Evolutionary conservation across 2,888 invertebrate genomes (phyloP).

Genomic region (Atherix ibis): DNA sequence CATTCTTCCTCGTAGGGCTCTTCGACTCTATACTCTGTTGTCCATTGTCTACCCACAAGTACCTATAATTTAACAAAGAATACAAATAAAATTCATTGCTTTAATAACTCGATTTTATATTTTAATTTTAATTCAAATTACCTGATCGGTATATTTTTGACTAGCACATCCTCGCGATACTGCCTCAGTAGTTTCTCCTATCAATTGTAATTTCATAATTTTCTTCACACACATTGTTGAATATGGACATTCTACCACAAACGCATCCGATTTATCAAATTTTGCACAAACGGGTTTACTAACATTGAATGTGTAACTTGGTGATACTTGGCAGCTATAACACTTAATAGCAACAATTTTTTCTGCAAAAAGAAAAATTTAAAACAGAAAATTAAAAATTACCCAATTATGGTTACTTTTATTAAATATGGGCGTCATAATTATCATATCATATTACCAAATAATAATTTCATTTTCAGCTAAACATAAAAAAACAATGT

Average conservation of each 20-base stretch:
- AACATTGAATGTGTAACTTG: slow-evolving; percentile 35
- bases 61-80: no score
- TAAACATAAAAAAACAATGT: no score
- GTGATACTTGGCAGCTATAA: slow-evolving; percentile 56
- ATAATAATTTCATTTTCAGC: no score
- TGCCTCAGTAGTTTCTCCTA: slow-evolving; percentile 34
- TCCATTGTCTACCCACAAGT: no score
- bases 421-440: no score
- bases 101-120: no score
- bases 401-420: background rate
- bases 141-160: slow-evolving; percentile 45
- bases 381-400: slow-evolving; percentile 4
- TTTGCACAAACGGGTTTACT: slow-evolving; percentile 54
- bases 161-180: slow-evolving; percentile 52
- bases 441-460: no score
- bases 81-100: no score
- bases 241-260: slow-evolving; percentile 57
- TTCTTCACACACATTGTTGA: slow-evolving; percentile 76
- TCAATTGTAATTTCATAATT: slow-evolving; percentile 46
- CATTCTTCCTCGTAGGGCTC: slow-evolving; percentile 62
- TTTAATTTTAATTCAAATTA: no score
- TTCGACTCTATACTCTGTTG: slow-evolving; percentile 44
- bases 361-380: slow-evolving; percentile 18
- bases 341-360: slow-evolving; percentile 41
- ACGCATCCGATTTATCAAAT: slow-evolving; percentile 55